Conservation (phyloP, 2,888 invertebrate genomes). For the Siphlonurus alternatus region DNA sequence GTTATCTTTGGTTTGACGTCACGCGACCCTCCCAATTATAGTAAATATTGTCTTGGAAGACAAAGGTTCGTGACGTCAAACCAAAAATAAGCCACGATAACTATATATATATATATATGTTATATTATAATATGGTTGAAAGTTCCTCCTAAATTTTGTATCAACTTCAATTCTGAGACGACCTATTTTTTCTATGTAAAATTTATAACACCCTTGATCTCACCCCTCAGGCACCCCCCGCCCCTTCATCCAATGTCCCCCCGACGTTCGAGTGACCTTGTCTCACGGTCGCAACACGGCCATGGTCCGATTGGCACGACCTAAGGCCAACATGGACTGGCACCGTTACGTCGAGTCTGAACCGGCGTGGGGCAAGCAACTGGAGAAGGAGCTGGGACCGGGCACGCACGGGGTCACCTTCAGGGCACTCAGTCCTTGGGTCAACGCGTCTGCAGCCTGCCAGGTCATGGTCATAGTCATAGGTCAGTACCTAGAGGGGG, state of each 20-base stretch:
- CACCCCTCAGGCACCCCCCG: conserved; percentile 29
- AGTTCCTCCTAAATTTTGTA: no score
- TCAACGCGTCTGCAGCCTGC: conserved; percentile 30
- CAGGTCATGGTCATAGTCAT: conserved; percentile 26
- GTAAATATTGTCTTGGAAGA: no score
- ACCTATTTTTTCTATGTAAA: no score
- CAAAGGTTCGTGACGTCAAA: no score
- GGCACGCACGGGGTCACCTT: conserved; percentile 33
- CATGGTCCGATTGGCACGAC: conserved; percentile 31
- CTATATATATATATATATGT: no score
- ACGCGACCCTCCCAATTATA: no score
- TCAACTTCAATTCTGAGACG: no score
- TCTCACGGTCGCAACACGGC: conserved; percentile 28
- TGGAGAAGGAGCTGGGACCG: conserved; percentile 30
- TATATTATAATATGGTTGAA: no score
- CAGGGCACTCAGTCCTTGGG: conserved; percentile 31
- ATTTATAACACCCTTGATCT: no score
- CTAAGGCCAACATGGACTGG: conserved; percentile 35
- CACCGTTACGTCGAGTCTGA: conserved; percentile 31
- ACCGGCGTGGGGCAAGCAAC: conserved; percentile 32
- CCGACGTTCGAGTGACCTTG: conserved; percentile 29
- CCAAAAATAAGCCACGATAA: no score
- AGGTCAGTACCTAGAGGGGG: conserved; percentile 13
- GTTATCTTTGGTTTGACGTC: no score
- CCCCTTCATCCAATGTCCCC: conserved; percentile 34